Conservation (phyloP, 2,888 invertebrate genomes). For the Coenonympha arcania region DNA sequence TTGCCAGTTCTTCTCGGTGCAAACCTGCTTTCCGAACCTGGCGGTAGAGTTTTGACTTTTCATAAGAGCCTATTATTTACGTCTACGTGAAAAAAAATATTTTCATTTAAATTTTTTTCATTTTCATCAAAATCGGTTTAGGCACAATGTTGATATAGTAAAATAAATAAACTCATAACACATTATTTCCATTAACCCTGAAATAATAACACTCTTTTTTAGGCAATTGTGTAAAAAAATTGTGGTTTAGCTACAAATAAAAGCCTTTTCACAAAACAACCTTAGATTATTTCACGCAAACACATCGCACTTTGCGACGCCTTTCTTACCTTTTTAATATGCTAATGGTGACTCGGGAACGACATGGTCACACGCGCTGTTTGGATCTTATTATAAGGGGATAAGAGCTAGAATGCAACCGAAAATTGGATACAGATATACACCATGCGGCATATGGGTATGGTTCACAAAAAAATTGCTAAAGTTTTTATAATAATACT, state of each 20-base stretch:
- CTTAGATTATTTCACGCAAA: constrained; percentile 16
- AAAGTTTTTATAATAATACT: no score
- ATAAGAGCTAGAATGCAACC: constrained; percentile 14
- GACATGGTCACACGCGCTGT: constrained; percentile 19
- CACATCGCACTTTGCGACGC: constrained; percentile 24
- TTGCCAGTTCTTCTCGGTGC: no score
- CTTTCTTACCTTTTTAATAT: constrained; percentile 49
- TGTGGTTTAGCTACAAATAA: constrained; percentile 1
- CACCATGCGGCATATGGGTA: constrained; percentile 20
- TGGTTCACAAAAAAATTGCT: constrained; percentile 14
- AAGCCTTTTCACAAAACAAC: neutral
- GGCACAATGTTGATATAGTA: no score
- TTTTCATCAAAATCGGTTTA: no score
- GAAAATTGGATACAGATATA: constrained; percentile 11
- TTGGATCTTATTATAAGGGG: constrained; percentile 16
- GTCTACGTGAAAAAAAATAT: no score
- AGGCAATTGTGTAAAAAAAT: neutral
- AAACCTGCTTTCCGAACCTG: no score
- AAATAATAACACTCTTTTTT: no score
- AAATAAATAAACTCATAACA: no score
- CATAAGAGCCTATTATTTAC: no score
- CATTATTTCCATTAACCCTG: no score
- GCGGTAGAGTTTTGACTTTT: no score
- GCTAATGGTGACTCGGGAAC: constrained; percentile 36
- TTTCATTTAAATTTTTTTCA: no score